Base-by-base conservation (phyloP, 1,140 invertebrate species). In the Penaeus vannamei region DNA sequence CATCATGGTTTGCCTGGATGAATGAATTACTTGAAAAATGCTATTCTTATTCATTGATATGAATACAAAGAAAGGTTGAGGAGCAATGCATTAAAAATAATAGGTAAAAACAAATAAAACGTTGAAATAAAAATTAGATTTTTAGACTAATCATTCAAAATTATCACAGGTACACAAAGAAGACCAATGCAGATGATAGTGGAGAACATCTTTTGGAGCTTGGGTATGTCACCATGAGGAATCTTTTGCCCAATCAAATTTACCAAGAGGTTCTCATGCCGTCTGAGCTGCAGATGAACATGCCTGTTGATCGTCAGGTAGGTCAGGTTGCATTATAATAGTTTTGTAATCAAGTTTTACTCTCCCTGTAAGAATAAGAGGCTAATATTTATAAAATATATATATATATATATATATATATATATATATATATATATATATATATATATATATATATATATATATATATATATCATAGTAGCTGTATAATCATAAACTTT, bases 131-230 rank as follows among this genome's bases (percentile, higher is more conserved):
- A 53, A 53, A 53, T 12, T 46, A 10, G 42, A 46, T 46, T 72
- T 72, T 29, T 72, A n/a, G 14, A 29, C 19, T 5, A 14, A 79
- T 23, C 22, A 10, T 79, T 36, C 36, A 23, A 32, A 79, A 79
- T 61, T 32, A 36, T n/a, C 42, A 32, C 42, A 95, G 96, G 87
- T 99, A 99, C 92, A 99, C 97, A 0, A 99, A 99, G 93, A 98
- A 97, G 64, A 98, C 98, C 5, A 97, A 98, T 92, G 98, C 97
- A 91, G 98, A 99, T 92, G 98, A 99, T 93, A 98, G 98, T 0
- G 98, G 99, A 62, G 98, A 99, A 91, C 98, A 99, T 95, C 95
- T 99, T 79, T 93, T 99, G 29, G 98, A 99, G 93, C 94, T 99
- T n/a, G 98, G 98, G 0, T 99, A 98, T 93, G 96, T 99, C 32